Conservation (phyloP, 2,888 invertebrate genomes). For the Alviniconcha strummeri region DNA sequence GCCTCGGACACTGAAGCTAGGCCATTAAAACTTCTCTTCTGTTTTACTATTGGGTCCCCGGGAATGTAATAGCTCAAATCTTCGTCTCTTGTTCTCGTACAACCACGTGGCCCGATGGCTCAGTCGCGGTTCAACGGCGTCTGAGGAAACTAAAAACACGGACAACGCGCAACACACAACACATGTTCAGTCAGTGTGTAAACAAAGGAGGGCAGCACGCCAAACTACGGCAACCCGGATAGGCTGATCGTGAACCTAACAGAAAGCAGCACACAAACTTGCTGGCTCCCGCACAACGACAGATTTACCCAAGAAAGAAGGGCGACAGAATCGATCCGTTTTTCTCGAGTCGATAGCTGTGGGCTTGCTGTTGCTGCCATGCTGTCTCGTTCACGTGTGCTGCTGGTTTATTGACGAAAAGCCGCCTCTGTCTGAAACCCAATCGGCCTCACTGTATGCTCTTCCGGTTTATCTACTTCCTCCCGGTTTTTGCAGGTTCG, state of each 20-base stretch:
- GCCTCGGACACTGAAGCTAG: no score
- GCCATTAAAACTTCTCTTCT: no score
- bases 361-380: constrained; percentile 7
- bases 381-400: constrained; percentile 22
- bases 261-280: constrained; percentile 24
- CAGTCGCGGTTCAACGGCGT: no score
- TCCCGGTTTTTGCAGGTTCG: not conserved
- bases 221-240: constrained; percentile 21
- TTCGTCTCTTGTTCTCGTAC: no score
- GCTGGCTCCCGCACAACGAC: not conserved
- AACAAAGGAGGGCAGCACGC: not conserved
- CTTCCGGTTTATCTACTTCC: constrained; percentile 17
- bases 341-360: not conserved
- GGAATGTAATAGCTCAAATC: no score
- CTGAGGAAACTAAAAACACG: no score
- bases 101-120: no score
- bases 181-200: not conserved
- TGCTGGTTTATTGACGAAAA: constrained; percentile 25
- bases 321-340: constrained; percentile 27
- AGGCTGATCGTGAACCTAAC: constrained; percentile 10
- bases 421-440: constrained; percentile 22
- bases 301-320: constrained; percentile 32
- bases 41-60: no score
- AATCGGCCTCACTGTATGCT: constrained; percentile 23
- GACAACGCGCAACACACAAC: no score